A percentile compares a stretch with the other conserved stretches of the same genome.
These are phyloP conservation scores for Sitophilus oryzae DNA, from an alignment of 1,140 invertebrate species.

Conservation along the genomic window DNA sequence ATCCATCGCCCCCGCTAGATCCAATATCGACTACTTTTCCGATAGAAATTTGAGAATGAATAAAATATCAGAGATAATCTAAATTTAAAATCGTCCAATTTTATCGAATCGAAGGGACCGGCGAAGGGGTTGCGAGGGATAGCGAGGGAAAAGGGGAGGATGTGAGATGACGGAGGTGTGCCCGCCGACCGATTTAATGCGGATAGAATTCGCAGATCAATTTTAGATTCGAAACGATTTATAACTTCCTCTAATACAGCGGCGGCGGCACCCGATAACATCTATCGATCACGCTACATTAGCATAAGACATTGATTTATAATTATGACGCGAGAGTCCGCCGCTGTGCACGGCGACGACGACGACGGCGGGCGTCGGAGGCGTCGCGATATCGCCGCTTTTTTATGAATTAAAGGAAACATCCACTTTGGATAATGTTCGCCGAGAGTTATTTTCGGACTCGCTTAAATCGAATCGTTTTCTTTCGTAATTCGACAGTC, in stretches of 20 bases:
- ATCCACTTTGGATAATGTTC: constrained; percentile 24
- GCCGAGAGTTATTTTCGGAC: background rate
- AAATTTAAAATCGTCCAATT: constrained; percentile 8
- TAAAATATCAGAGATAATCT: background rate
- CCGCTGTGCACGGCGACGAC: constrained; percentile 8
- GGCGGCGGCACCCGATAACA: constrained; percentile 31
- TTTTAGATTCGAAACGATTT: constrained; percentile 44
- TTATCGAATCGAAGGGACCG: background rate
- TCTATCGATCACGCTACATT: constrained; percentile 43
- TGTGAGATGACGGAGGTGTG: constrained; percentile 35
- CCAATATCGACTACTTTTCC: background rate
- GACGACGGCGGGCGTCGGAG: background rate
- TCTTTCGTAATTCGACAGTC: too few relatives aligned
- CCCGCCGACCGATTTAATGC: constrained; percentile 39
- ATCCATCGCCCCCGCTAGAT: background rate
- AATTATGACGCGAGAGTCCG: constrained; percentile 32
- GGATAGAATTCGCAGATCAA: constrained; percentile 42
- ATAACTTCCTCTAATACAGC: constrained; percentile 42
- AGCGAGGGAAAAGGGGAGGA: background rate
- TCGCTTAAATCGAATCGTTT: background rate
- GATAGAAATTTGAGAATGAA: background rate
- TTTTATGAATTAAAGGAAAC: constrained; percentile 32
- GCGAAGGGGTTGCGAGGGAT: background rate
- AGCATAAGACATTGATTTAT: constrained; percentile 44
- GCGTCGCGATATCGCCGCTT: constrained; percentile 19